A percentile compares a stretch with the other conserved stretches of the same genome.
Evolutionary conservation across 2,888 invertebrate species (phyloP).

Genomic region (Amphipoea lucens): DNA sequence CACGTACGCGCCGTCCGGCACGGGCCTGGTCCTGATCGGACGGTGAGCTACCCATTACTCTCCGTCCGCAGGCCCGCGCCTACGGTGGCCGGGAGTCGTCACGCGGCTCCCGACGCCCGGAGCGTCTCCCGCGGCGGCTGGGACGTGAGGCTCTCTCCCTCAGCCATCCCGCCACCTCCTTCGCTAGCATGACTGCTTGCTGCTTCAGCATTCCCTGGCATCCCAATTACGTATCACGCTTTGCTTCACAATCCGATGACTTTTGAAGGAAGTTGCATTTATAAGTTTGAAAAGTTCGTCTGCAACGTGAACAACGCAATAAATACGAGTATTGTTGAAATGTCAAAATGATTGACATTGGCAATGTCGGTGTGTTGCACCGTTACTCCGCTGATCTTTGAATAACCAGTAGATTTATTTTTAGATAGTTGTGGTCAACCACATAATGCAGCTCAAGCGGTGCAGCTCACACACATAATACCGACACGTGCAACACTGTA

Average conservation of each 20-base stretch:
- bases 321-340: not conserved
- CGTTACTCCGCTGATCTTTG: not conserved
- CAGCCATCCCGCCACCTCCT: no score
- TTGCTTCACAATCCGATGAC: not conserved
- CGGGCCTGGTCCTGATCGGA: no score
- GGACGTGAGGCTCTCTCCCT: no score
- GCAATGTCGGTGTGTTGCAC: not conserved
- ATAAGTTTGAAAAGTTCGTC: not conserved
- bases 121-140: no score
- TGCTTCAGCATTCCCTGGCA: not conserved
- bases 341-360: not conserved
- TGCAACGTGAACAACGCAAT: not conserved
- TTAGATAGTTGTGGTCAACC: not conserved
- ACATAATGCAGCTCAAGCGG: not conserved
- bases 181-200: no score
- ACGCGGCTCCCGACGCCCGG: no score
- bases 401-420: not conserved
- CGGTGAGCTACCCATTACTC: no score
- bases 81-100: no score
- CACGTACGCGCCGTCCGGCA: no score
- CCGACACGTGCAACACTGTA: slow-evolving; percentile 27
- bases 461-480: slow-evolving; percentile 3
- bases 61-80: no score
- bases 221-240: not conserved
- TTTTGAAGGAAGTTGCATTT: not conserved